phyloP scores from a whole-genome alignment of 2,888 invertebrate genomes.

The Drosophila anceps region DNA sequence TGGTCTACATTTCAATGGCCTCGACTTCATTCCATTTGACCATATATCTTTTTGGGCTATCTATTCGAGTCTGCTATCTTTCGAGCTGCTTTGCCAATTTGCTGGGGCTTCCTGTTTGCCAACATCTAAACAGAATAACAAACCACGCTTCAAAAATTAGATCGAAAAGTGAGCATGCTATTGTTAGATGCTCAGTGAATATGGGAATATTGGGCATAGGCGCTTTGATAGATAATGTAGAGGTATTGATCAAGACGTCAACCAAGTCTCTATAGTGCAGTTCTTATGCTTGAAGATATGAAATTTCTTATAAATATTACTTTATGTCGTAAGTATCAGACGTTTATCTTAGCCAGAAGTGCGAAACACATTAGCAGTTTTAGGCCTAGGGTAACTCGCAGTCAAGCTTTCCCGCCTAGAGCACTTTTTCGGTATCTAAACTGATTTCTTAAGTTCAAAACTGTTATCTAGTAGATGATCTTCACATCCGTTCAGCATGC shows the following conservation, averaged over 20 bases:
- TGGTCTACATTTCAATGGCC: slow-evolving; percentile 36
- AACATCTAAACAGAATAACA: not conserved
- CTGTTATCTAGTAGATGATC: slow-evolving; percentile 6
- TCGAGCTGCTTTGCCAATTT: slow-evolving; percentile 3
- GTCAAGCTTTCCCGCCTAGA: not conserved
- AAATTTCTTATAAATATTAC: too few species aligned
- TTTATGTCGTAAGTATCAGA: too few species aligned
- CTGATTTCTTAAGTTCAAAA: not conserved
- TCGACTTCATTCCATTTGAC: slow-evolving; percentile 20
- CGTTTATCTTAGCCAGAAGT: too few species aligned
- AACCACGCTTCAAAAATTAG: not conserved
- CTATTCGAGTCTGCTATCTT: not conserved
- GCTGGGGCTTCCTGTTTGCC: slow-evolving; percentile 11
- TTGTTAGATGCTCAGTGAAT: not conserved
- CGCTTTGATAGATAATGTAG: too few species aligned
- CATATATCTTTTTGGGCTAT: slow-evolving; percentile 5
- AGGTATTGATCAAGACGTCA: too few species aligned
- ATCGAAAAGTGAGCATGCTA: not conserved
- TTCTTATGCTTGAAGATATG: too few species aligned
- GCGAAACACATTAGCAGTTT: too few species aligned
- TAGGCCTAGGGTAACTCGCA: not conserved
- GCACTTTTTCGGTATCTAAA: not conserved
- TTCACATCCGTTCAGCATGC: slow-evolving; percentile 13
- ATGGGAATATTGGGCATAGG: not conserved
- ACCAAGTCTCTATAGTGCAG: too few species aligned